Evolutionary conservation across 2,797 vertebrate species (phyloP).

Genomic region (Clarias platycephalus): DNA sequence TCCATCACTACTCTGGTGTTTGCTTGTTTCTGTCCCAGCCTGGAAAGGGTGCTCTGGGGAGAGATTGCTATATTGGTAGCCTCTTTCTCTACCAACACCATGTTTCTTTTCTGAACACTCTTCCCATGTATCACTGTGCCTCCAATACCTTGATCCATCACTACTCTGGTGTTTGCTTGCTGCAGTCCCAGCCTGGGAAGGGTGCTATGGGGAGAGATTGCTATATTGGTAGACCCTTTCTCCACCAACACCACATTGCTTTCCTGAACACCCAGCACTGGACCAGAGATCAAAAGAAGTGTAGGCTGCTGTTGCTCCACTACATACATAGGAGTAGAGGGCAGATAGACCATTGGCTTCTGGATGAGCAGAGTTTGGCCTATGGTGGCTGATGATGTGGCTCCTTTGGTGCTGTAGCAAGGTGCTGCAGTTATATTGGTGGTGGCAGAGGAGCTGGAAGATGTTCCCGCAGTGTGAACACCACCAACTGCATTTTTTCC

Average conservation of each 20-base stretch:
- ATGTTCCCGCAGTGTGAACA: neutral
- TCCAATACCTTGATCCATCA: constrained; percentile 35
- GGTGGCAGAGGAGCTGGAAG: constrained; percentile 47
- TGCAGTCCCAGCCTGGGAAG: constrained; percentile 60
- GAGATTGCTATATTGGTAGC: constrained; percentile 35
- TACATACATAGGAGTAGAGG: constrained; percentile 68
- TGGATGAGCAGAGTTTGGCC: constrained; percentile 70
- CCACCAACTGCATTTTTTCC: neutral
- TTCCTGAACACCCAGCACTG: constrained; percentile 51
- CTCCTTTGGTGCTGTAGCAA: constrained; percentile 34
- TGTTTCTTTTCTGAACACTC: constrained; percentile 31
- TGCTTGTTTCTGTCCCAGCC: constrained; percentile 60
- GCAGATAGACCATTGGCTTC: constrained; percentile 76
- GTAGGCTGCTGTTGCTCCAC: constrained; percentile 75
- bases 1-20: constrained; percentile 65
- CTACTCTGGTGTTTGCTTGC: constrained; percentile 64
- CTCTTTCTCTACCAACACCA: constrained; percentile 62
- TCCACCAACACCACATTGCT: constrained; percentile 64
- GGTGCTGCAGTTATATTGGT: constrained; percentile 40
- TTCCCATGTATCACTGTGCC: constrained; percentile 49
- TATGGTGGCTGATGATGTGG: constrained; percentile 62
- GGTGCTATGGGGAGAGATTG: constrained; percentile 17
- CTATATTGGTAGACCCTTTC: constrained; percentile 18
- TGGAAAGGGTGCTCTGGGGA: constrained; percentile 38
- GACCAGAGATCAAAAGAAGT: constrained; percentile 69